A percentile compares a stretch with the other conserved stretches of the same genome.
These are phyloP conservation scores for Drosophila tripunctata DNA, from an alignment of 2,888 invertebrate species.

Conservation along the genomic window DNA sequence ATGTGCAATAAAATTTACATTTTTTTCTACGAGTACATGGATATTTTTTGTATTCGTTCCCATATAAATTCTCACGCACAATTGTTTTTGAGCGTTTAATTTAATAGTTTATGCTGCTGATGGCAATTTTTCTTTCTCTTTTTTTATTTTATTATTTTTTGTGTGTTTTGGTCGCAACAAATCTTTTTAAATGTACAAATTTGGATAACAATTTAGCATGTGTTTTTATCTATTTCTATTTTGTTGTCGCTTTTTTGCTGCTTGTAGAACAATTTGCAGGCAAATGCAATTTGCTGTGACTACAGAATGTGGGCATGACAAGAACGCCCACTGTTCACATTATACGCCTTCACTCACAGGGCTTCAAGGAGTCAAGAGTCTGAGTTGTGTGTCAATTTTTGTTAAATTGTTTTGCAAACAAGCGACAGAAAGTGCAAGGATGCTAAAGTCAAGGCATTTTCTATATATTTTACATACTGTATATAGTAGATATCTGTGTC, in stretches of 20 bases:
- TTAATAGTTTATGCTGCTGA: constrained; percentile 49
- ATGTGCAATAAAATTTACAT: constrained; percentile 26
- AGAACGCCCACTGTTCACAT: not conserved
- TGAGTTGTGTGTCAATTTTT: constrained; percentile 34
- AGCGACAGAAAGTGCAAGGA: constrained; percentile 23
- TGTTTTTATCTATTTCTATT: constrained; percentile 8
- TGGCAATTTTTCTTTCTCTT: constrained; percentile 8
- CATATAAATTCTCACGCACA: constrained; percentile 58
- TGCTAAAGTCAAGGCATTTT: constrained; percentile 9
- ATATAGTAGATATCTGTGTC: not conserved
- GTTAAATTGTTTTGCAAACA: constrained; percentile 60
- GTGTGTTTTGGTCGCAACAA: constrained; percentile 31
- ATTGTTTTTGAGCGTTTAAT: constrained; percentile 60
- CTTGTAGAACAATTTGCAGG: constrained; percentile 46
- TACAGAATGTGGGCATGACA: constrained; percentile 16
- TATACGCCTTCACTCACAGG: too few relatives aligned
- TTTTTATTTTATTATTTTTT: constrained; percentile 1
- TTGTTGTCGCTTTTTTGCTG: constrained; percentile 6
- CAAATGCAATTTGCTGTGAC: constrained; percentile 59
- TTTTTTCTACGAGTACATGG: constrained; percentile 10
- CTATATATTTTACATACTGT: not conserved
- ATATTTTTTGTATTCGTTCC: constrained; percentile 16
- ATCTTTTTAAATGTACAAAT: constrained; percentile 55
- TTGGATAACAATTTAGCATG: constrained; percentile 45
- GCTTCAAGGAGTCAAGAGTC: too few relatives aligned